Evolutionary conservation across 2,888 invertebrate genomes (phyloP), one percentile per base, ranked within the genome.

Genomic region (Rhaphigaster nebulosa): DNA sequence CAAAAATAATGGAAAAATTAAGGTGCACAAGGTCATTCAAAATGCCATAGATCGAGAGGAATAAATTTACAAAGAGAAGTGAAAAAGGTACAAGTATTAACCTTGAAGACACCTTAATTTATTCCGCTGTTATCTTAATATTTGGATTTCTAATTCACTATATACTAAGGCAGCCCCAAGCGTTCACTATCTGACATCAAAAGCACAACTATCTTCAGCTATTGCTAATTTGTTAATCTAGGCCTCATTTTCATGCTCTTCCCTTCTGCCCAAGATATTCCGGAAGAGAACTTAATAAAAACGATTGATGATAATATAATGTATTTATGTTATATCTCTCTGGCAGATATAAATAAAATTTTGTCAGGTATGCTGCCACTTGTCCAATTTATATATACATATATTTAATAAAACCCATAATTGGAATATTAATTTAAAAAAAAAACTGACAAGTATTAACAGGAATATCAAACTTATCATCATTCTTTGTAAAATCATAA

Each of bases 121-220:
- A n/a, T 84, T 45, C 84, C 84, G 45, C 26, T 50, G 1, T 50
- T 50, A n/a, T 45, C 6, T 50, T 4, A 45, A n/a, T n/a, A 45
- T 41, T 18, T 45, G n/a, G 26, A 45, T 41, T 41, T 84, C 45
- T 45, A 84, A 45, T 26, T 60, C 60, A 50, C 89, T 89, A 89
- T 29, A 45, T 41, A n/a, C 70, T 52, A 89, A 89, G n/a, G 89
- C 89, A 89, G 89, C 89, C 76, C 89, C 89, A 89, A 89, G 89
- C 89, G 41, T 65, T 89, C 41, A 50, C 89, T 76, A 89, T 70
- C 76, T 76, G 89, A 76, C 76, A 89, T 89, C 70, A 41, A 89
- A 89, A 89, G 89, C 89, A 89, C 15, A 89, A 29, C 89, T 89
- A 89, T 41, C 84, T 50, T 84, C 45, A 84, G 84, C 84, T 84